Conservation (phyloP, 1,140 invertebrate genomes). For the Potamilus streckersoni region DNA sequence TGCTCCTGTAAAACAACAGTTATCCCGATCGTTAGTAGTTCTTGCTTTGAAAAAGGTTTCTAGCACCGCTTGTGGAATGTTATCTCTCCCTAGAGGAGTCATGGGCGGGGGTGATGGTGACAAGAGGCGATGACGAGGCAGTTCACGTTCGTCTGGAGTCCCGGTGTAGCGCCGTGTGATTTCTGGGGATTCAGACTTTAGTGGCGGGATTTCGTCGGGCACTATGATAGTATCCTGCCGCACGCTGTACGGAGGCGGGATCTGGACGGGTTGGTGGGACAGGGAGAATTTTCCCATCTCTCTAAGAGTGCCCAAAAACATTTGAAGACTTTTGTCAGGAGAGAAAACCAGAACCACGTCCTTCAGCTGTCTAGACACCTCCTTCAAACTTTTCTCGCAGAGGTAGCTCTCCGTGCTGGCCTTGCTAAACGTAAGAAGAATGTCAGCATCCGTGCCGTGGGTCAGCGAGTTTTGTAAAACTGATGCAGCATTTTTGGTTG, state of each 20-base stretch:
- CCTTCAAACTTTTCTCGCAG: slow-evolving; percentile 35
- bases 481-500: slow-evolving; percentile 31
- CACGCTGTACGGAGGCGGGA: slow-evolving; percentile 36
- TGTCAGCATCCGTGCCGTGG: slow-evolving; percentile 37
- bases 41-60: slow-evolving; percentile 38
- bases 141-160: slow-evolving; percentile 14
- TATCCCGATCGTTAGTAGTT: slow-evolving; percentile 35
- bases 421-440: slow-evolving; percentile 35
- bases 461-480: slow-evolving; percentile 36
- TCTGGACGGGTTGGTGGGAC: slow-evolving; percentile 27
- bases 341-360: slow-evolving; percentile 34
- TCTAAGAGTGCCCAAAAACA: slow-evolving; percentile 27
- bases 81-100: slow-evolving; percentile 18
- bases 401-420: slow-evolving; percentile 26
- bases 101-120: slow-evolving; percentile 31
- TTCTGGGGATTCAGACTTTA: slow-evolving; percentile 13
- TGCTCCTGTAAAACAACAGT: slow-evolving; percentile 40
- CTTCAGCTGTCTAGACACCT: slow-evolving; percentile 30
- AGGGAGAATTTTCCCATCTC: slow-evolving; percentile 35
- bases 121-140: slow-evolving; percentile 4
- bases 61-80: slow-evolving; percentile 27
- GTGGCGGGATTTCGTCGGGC: slow-evolving; percentile 18
- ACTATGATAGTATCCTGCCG: slow-evolving; percentile 19
- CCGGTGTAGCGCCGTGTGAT: background rate
- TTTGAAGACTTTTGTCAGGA: slow-evolving; percentile 32